Percentiles rank a stretch among this genome's conserved stretches.
These are phyloP conservation scores for Epizoanthus illoricatus DNA, from an alignment of 92 coral and sea anemone species.

Conservation along the genomic window DNA sequence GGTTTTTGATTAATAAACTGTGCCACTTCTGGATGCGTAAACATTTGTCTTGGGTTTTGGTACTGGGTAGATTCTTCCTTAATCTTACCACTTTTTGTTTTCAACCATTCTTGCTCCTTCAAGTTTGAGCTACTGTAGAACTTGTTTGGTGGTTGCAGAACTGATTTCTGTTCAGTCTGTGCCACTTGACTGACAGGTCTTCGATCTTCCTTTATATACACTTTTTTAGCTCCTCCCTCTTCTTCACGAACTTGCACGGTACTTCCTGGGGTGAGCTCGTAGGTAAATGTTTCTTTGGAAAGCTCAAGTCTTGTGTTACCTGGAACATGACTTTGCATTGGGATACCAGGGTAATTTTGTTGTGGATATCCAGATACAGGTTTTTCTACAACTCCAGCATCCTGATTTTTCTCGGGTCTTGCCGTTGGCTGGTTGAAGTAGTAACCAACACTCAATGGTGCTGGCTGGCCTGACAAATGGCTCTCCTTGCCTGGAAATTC, in stretches of 20 bases:
- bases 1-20: not conserved
- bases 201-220: not conserved
- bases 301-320: not conserved
- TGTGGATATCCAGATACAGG: not conserved
- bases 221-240: constrained; percentile 13
- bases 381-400: not conserved
- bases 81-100: not conserved
- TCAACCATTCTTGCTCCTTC: constrained; percentile 13
- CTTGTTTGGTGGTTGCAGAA: not conserved
- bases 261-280: not conserved
- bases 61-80: constrained; percentile 8
- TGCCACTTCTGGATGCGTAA: not conserved
- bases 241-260: not conserved
- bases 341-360: not conserved
- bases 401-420: not conserved
- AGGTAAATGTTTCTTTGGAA: not conserved
- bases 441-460: not conserved
- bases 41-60: not conserved
- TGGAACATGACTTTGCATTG: not conserved
- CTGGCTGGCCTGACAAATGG: not conserved
- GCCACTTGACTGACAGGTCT: too few species aligned
- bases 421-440: not conserved
- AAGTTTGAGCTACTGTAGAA: not conserved
- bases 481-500: not conserved
- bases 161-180: not conserved